phyloP scores from a whole-genome alignment of 2,113 vertebrate genomes.

The Hypomesus transpacificus region DNA sequence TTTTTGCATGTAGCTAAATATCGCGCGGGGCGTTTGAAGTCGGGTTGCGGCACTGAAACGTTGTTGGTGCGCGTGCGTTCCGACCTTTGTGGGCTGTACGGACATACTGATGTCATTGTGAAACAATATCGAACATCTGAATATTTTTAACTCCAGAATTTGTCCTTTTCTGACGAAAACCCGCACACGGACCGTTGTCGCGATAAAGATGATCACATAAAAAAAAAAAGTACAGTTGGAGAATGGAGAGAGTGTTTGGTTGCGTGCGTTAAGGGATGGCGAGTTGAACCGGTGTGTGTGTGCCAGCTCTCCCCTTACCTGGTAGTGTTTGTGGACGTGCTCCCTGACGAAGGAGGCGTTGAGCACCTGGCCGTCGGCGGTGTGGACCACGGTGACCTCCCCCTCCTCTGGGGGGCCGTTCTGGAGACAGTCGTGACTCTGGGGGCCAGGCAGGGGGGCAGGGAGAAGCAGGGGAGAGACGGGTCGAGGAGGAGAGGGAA shows the following conservation, averaged over 20 bases:
- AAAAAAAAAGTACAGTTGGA: background rate
- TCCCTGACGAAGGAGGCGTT: conserved; percentile 85
- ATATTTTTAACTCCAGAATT: too few relatives aligned
- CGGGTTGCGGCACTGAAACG: too few relatives aligned
- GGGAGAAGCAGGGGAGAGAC: background rate
- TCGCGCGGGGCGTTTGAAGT: too few relatives aligned
- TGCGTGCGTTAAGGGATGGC: background rate
- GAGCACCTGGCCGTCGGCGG: conserved; percentile 75
- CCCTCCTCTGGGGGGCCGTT: conserved; percentile 80
- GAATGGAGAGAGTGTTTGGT: background rate
- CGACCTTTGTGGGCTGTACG: too few relatives aligned
- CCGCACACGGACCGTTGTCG: too few relatives aligned
- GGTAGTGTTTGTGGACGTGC: conserved; percentile 80
- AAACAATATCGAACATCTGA: too few relatives aligned
- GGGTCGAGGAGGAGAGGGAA: background rate
- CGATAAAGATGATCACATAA: conserved; percentile 15
- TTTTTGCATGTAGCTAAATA: too few relatives aligned
- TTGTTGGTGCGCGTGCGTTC: too few relatives aligned
- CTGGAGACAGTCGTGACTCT: conserved; percentile 89
- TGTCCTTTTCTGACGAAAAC: too few relatives aligned
- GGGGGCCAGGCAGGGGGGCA: conserved; percentile 5
- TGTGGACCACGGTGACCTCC: conserved; percentile 81
- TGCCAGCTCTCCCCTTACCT: conserved; percentile 71
- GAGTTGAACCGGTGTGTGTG: background rate
- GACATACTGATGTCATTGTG: too few relatives aligned